A percentile compares a stretch with the other conserved stretches of the same genome.
Evolutionary conservation across 2,113 vertebrate genomes (phyloP).

Genomic region (Gambusia affinis): DNA sequence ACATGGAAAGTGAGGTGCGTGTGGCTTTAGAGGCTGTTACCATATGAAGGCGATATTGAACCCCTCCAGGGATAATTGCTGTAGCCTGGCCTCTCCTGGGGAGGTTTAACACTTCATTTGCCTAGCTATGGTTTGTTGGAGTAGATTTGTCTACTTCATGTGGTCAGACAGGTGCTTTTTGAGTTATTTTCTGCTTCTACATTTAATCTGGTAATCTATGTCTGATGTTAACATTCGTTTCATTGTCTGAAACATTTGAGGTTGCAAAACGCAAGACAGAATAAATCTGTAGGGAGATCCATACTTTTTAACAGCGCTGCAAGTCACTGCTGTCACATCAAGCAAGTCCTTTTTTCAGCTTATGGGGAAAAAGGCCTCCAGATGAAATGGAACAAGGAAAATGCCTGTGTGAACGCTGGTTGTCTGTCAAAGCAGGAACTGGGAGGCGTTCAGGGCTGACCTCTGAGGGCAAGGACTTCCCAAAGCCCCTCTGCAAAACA

Average conservation of each 20-base stretch:
- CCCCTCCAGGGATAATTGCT: not conserved
- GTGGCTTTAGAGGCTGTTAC: not conserved
- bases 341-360: conserved; percentile 40
- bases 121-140: not conserved
- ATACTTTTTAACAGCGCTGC: not conserved
- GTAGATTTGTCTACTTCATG: too few species aligned
- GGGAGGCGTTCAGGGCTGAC: conserved; percentile 76
- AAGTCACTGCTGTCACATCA: conserved; percentile 30
- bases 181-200: too few species aligned
- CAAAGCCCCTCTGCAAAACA: conserved; percentile 81
- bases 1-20: not conserved
- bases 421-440: conserved; percentile 84
- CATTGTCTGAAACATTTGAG: not conserved
- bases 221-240: too few species aligned
- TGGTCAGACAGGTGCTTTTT: too few species aligned
- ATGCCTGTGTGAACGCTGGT: conserved; percentile 66
- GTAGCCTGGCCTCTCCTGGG: not conserved
- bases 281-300: not conserved
- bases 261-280: too few species aligned
- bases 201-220: too few species aligned
- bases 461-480: conserved; percentile 80
- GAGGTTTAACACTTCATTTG: not conserved
- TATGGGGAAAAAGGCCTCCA: conserved; percentile 39
- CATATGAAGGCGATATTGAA: not conserved
- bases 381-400: conserved; percentile 77